A percentile compares a stretch with the other conserved stretches of the same genome.
phyloP scores from a whole-genome alignment of 2,797 vertebrate genomes.

The Arctocebus calabarensis region DNA sequence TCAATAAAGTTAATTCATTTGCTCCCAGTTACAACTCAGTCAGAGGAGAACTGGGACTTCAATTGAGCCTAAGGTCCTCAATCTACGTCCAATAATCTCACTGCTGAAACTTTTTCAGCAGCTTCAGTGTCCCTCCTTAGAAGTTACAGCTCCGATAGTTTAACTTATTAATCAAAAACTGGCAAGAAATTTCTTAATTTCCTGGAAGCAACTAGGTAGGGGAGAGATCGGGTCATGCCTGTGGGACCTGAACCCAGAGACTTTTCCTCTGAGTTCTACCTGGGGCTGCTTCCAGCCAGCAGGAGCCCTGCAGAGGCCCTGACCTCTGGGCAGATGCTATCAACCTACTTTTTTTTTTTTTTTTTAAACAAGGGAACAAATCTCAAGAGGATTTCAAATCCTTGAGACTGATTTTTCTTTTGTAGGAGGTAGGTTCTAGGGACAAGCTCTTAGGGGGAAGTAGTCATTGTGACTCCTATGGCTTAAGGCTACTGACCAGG shows the following conservation, averaged over 20 bases:
- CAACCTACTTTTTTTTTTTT: background rate
- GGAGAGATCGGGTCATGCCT: background rate
- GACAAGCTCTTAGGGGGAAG: background rate
- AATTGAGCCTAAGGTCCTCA: background rate
- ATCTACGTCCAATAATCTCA: too few species aligned
- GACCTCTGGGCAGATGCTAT: slow-evolving; percentile 7
- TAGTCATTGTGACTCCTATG: background rate
- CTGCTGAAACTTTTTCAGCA: background rate
- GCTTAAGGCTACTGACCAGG: slow-evolving; percentile 86
- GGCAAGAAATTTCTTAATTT: background rate
- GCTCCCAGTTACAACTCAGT: background rate
- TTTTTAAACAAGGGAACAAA: slow-evolving; percentile 20
- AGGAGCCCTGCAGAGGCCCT: background rate
- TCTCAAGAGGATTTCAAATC: background rate
- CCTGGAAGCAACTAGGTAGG: background rate
- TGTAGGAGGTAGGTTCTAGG: background rate
- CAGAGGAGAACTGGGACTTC: background rate
- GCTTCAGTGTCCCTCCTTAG: background rate
- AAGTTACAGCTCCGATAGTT: background rate
- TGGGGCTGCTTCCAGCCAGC: background rate
- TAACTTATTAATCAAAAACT: background rate
- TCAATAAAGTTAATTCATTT: background rate
- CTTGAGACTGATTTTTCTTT: background rate
- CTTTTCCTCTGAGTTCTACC: background rate
- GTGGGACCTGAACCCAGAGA: background rate